A percentile compares a stretch with the other conserved stretches of the same genome.
Conservation (phyloP, 2,888 invertebrate genomes). For the Himalopsyche kuldschensis region DNA sequence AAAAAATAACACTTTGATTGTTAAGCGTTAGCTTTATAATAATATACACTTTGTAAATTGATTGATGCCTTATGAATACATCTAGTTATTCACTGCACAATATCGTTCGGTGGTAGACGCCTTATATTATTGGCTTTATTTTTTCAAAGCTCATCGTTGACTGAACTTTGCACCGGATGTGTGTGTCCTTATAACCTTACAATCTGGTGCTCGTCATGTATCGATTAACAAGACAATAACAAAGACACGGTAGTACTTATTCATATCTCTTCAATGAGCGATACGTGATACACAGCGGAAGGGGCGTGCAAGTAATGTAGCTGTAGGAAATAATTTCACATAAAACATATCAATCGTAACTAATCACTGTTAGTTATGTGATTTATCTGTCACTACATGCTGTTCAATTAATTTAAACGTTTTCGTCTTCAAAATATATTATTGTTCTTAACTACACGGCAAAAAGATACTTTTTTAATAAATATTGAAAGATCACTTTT, state of each 20-base stretch:
- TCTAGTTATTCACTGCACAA: too few relatives aligned
- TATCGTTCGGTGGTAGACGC: too few relatives aligned
- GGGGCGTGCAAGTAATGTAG: background rate
- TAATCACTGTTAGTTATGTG: background rate
- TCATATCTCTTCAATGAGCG: background rate
- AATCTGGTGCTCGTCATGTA: background rate
- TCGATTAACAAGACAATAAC: conserved; percentile 5
- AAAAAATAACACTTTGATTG: too few relatives aligned
- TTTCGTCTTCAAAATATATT: too few relatives aligned
- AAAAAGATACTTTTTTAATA: too few relatives aligned
- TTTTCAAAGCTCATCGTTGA: background rate
- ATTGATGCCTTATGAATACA: too few relatives aligned
- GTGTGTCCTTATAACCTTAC: conserved; percentile 30
- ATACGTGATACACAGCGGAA: background rate
- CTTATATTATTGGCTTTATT: background rate
- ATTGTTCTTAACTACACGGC: too few relatives aligned
- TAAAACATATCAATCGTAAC: background rate
- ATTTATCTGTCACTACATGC: too few relatives aligned
- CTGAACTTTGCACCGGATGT: conserved; percentile 31
- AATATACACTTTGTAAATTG: too few relatives aligned
- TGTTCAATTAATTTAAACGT: too few relatives aligned
- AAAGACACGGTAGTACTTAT: conserved; percentile 13
- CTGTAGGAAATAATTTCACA: background rate
- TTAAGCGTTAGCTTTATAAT: too few relatives aligned
- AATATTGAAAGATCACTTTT: too few relatives aligned